Evolutionary conservation across 2,888 invertebrate species (phyloP).

Genomic region (Hesperia comma): DNA sequence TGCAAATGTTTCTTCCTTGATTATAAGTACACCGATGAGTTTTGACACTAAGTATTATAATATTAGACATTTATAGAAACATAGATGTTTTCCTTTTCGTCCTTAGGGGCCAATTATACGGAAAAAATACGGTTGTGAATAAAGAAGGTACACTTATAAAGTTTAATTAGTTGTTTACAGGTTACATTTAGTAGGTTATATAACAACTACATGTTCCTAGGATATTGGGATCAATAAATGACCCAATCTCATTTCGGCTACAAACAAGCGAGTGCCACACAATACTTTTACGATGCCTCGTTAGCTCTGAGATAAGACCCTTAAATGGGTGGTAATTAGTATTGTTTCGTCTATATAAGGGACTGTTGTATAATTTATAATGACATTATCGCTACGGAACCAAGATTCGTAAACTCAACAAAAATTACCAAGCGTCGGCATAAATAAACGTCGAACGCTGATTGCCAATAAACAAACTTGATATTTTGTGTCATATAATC

Average conservation of each 20-base stretch:
- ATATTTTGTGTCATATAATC: slow-evolving; percentile 71
- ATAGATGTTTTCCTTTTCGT: slow-evolving; percentile 10
- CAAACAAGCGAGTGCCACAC: slow-evolving; percentile 27
- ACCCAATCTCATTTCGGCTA: slow-evolving; percentile 61
- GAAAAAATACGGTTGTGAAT: slow-evolving; percentile 15
- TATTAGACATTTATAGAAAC: too few relatives aligned
- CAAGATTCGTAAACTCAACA: slow-evolving; percentile 20
- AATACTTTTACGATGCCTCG: slow-evolving; percentile 72
- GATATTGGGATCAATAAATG: slow-evolving; percentile 64
- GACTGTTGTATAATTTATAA: slow-evolving; percentile 42
- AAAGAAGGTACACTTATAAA: slow-evolving; percentile 10
- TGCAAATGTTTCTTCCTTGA: too few relatives aligned
- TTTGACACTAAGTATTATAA: too few relatives aligned
- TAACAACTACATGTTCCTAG: slow-evolving; percentile 55
- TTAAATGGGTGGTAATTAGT: slow-evolving; percentile 77
- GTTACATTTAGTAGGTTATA: slow-evolving; percentile 53
- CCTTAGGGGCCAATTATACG: neutral
- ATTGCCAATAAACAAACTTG: slow-evolving; percentile 76
- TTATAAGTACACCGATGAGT: too few relatives aligned
- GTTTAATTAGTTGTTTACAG: slow-evolving; percentile 28
- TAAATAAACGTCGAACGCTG: slow-evolving; percentile 66
- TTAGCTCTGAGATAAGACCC: slow-evolving; percentile 72
- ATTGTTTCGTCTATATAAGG: slow-evolving; percentile 61
- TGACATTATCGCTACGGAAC: slow-evolving; percentile 32
- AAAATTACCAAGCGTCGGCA: slow-evolving; percentile 56